Conservation (phyloP, 1,140 invertebrate genomes). For the Penaeus vannamei region DNA sequence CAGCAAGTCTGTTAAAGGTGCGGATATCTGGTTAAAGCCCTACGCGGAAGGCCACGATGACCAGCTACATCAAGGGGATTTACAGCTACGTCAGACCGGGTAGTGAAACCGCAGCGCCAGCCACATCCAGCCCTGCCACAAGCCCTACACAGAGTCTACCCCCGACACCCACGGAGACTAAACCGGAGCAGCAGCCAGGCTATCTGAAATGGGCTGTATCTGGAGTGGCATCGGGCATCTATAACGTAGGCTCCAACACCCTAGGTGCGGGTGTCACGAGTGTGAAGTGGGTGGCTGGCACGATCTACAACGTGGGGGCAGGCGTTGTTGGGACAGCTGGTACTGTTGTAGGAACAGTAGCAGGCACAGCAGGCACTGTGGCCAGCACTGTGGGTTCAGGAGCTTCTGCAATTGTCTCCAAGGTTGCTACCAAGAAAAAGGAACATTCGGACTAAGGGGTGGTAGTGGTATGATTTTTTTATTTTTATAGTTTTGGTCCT, state of each 20-base stretch:
- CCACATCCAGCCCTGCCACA: background rate
- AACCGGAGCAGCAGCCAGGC: slow-evolving; percentile 37
- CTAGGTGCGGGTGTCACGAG: slow-evolving; percentile 63
- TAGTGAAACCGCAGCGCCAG: too few species aligned
- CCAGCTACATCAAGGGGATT: slow-evolving; percentile 16
- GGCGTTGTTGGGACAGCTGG: slow-evolving; percentile 66
- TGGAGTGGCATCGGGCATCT: slow-evolving; percentile 65
- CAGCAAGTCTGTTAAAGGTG: too few species aligned
- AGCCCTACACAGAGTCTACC: background rate
- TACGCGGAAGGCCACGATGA: background rate
- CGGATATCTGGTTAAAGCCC: background rate
- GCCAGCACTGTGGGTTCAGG: slow-evolving; percentile 56
- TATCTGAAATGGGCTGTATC: slow-evolving; percentile 57
- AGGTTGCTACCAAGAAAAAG: slow-evolving; percentile 63
- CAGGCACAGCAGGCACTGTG: slow-evolving; percentile 41
- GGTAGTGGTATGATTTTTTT: slow-evolving; percentile 4
- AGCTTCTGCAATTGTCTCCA: slow-evolving; percentile 62
- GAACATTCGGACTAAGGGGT: slow-evolving; percentile 62
- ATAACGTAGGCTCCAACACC: slow-evolving; percentile 61
- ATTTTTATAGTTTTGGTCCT: slow-evolving; percentile 8
- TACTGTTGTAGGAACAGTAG: slow-evolving; percentile 41
- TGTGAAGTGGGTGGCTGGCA: slow-evolving; percentile 67
- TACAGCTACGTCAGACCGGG: slow-evolving; percentile 17
- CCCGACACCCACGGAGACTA: background rate
- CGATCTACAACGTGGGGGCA: slow-evolving; percentile 63